A percentile compares a stretch with the other conserved stretches of the same genome.
Evolutionary conservation across 2,888 invertebrate genomes (phyloP).

Genomic region (Argyresthia albistria): DNA sequence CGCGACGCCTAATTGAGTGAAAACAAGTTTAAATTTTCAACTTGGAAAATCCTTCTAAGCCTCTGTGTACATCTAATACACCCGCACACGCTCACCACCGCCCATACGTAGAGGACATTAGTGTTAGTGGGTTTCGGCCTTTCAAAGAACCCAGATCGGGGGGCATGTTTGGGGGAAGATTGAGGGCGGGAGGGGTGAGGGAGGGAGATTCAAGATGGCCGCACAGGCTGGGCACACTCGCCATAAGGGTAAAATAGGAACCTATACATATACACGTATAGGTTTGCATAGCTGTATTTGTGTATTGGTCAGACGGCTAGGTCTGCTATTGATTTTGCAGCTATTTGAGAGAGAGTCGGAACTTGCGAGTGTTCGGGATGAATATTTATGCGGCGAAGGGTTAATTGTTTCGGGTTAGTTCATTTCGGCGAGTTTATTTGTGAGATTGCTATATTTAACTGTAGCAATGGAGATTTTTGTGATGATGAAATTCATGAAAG

Average conservation of each 20-base stretch:
- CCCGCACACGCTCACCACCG: slow-evolving; percentile 7
- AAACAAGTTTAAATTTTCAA: background rate
- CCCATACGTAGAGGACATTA: slow-evolving; percentile 57
- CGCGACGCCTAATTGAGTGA: slow-evolving; percentile 1
- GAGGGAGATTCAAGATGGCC: slow-evolving; percentile 64
- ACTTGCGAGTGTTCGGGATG: background rate
- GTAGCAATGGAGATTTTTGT: no score
- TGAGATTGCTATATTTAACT: no score
- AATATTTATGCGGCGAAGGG: background rate
- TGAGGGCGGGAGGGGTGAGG: slow-evolving; percentile 50
- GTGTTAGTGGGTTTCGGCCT: slow-evolving; percentile 70
- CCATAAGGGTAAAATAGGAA: slow-evolving; percentile 70
- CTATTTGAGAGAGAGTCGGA: background rate
- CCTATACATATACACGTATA: slow-evolving; percentile 51
- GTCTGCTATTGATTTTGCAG: slow-evolving; percentile 41
- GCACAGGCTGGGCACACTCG: slow-evolving; percentile 51
- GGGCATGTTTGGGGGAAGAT: slow-evolving; percentile 65
- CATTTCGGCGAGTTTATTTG: no score
- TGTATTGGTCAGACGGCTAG: slow-evolving; percentile 53
- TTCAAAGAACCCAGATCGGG: slow-evolving; percentile 66
- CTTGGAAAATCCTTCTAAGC: slow-evolving; percentile 1
- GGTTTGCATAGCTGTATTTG: slow-evolving; percentile 23
- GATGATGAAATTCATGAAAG: no score
- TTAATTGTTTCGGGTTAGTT: no score
- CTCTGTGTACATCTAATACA: slow-evolving; percentile 5